A percentile compares a stretch with the other conserved stretches of the same genome.
Conservation (phyloP, 2,888 invertebrate genomes). For the Neoitamus cyanurus region DNA sequence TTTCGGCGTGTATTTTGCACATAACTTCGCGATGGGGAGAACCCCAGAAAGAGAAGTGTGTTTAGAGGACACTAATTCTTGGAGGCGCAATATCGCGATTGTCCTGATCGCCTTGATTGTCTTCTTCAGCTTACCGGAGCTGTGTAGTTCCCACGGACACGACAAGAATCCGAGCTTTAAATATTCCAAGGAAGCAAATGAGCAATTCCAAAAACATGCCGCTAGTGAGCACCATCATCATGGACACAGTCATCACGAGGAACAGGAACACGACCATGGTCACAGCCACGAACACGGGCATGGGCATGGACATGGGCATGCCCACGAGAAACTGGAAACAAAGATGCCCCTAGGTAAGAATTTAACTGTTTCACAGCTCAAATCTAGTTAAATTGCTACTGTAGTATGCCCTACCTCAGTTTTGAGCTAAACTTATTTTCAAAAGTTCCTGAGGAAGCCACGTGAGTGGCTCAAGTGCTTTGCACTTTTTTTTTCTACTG, state of each 20-base stretch:
- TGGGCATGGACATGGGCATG: not conserved
- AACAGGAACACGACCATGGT: constrained; percentile 51
- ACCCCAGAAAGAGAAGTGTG: not conserved
- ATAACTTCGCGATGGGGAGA: not conserved
- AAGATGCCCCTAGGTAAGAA: not conserved
- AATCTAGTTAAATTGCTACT: not conserved
- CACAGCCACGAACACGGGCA: constrained; percentile 18
- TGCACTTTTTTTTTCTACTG: not conserved
- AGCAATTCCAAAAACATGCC: constrained; percentile 55
- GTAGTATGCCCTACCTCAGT: not conserved
- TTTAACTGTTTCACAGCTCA: not conserved
- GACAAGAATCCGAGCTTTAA: constrained; percentile 79
- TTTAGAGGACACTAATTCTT: constrained; percentile 17
- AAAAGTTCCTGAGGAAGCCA: not conserved
- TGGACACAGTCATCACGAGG: constrained; percentile 56
- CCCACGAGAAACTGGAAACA: not conserved
- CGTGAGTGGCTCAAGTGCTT: not conserved
- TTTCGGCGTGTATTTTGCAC: not conserved
- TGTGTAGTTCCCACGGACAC: constrained; percentile 64
- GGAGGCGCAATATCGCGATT: constrained; percentile 56
- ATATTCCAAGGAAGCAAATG: constrained; percentile 81
- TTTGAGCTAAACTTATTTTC: no score
- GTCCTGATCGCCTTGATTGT: constrained; percentile 58
- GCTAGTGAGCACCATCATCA: constrained; percentile 56
- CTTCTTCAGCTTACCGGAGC: constrained; percentile 61